Evolutionary conservation across 2,797 vertebrate species (phyloP).

Genomic region (Mormyrops attenuatus): DNA sequence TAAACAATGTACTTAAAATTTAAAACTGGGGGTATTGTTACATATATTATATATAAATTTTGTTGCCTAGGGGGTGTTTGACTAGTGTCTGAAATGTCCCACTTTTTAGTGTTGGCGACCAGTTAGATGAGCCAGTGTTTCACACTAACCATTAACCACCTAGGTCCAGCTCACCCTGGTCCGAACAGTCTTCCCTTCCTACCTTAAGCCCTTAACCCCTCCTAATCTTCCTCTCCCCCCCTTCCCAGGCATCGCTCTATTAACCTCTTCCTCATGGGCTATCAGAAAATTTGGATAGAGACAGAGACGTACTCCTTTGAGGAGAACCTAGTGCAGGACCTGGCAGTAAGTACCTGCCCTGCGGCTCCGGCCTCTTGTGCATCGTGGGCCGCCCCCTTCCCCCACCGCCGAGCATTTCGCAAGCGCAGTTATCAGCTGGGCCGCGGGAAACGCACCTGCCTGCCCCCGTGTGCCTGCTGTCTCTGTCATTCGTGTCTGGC

Average conservation of each 20-base stretch:
- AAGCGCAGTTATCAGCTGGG: slow-evolving; percentile 45
- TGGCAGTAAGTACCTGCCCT: slow-evolving; percentile 92
- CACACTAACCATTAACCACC: slow-evolving; percentile 76
- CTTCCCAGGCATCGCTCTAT: slow-evolving; percentile 94
- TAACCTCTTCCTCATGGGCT: slow-evolving; percentile 99
- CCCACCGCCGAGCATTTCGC: slow-evolving; percentile 62
- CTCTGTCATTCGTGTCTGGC: slow-evolving; percentile 24
- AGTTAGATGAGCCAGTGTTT: slow-evolving; percentile 70
- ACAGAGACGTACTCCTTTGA: slow-evolving; percentile 99
- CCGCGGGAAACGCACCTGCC: slow-evolving; percentile 38
- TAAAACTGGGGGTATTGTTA: neutral
- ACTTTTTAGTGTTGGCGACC: slow-evolving; percentile 56
- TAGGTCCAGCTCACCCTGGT: slow-evolving; percentile 59
- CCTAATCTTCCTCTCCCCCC: slow-evolving; percentile 80
- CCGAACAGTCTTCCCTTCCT: slow-evolving; percentile 56
- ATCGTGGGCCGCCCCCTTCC: slow-evolving; percentile 42
- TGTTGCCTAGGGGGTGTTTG: neutral
- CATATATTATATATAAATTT: neutral
- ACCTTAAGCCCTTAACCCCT: slow-evolving; percentile 65
- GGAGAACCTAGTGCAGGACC: slow-evolving; percentile 99
- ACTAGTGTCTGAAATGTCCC: neutral
- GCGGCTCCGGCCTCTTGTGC: slow-evolving; percentile 46
- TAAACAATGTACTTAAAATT: neutral
- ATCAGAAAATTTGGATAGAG: slow-evolving; percentile 99
- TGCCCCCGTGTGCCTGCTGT: slow-evolving; percentile 42